Evolutionary conservation across 2,888 invertebrate genomes (phyloP).

Genomic region (Epinotia nisella): DNA sequence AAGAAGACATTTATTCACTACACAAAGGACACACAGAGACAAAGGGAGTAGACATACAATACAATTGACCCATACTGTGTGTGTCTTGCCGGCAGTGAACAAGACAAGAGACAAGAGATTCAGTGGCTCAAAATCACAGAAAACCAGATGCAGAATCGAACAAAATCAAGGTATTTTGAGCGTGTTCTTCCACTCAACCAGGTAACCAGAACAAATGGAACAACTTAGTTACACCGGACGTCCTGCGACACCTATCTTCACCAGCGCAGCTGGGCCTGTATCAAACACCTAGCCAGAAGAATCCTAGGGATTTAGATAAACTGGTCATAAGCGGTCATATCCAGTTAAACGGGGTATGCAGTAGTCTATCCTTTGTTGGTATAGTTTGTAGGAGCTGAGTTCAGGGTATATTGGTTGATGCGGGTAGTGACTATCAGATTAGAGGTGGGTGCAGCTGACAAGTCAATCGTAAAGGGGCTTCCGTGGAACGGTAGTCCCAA

Average conservation of each 20-base stretch:
- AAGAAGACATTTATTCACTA: no score
- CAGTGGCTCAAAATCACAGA: background rate
- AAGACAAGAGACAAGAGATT: no score
- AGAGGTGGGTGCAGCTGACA: constrained; percentile 23
- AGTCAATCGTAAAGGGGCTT: constrained; percentile 15
- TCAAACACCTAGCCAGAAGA: background rate
- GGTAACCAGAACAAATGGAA: constrained; percentile 31
- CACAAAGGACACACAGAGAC: no score
- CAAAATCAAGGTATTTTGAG: background rate
- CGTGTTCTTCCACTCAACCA: constrained; percentile 4
- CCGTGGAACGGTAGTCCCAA: background rate
- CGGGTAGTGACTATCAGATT: constrained; percentile 18
- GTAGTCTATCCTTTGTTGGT: background rate
- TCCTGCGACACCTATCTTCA: constrained; percentile 23
- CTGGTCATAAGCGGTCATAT: background rate
- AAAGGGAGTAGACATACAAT: no score
- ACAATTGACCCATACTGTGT: no score
- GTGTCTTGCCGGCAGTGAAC: no score
- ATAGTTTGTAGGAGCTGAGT: background rate
- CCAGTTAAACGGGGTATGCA: constrained; percentile 21
- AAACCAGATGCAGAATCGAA: background rate
- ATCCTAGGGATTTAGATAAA: background rate
- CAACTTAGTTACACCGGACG: constrained; percentile 35
- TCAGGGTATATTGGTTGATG: constrained; percentile 5
- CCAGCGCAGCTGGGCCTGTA: constrained; percentile 11